Percentiles rank a stretch among this genome's conserved stretches.
Conservation (phyloP, 2,888 invertebrate genomes). For the Chromoteleia sp. region DNA sequence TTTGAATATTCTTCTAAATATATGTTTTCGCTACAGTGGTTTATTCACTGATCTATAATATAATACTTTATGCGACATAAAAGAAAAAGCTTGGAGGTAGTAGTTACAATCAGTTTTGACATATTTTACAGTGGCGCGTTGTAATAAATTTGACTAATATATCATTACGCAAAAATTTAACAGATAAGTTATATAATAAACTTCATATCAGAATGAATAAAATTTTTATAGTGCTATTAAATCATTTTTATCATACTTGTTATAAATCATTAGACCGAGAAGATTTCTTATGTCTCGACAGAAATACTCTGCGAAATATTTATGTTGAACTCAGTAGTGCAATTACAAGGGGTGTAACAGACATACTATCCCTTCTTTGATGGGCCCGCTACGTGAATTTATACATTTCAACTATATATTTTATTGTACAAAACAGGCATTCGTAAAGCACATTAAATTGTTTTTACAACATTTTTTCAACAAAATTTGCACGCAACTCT, state of each 20-base stretch:
- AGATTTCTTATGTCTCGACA: conserved; percentile 29
- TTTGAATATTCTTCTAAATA: too few relatives aligned
- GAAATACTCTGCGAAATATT: conserved; percentile 18
- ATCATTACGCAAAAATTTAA: conserved; percentile 12
- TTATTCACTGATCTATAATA: too few relatives aligned
- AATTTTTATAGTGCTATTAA: conserved; percentile 20
- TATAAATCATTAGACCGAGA: conserved; percentile 29
- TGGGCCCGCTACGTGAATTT: neutral
- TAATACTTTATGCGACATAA: too few relatives aligned
- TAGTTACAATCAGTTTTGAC: neutral
- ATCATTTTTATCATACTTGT: conserved; percentile 33
- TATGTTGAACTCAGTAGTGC: conserved; percentile 13
- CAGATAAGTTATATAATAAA: conserved; percentile 9
- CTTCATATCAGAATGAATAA: conserved; percentile 23
- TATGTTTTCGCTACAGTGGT: too few relatives aligned
- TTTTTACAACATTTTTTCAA: too few relatives aligned
- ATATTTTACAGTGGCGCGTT: neutral
- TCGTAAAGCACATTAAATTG: too few relatives aligned
- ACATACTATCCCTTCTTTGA: neutral
- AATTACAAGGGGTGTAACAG: conserved; percentile 1
- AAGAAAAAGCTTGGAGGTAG: too few relatives aligned
- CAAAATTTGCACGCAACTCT: too few relatives aligned
- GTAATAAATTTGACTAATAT: conserved; percentile 13
- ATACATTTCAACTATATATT: too few relatives aligned
- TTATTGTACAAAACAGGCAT: too few relatives aligned